phyloP scores from a whole-genome alignment of 2,888 invertebrate genomes.

The Dicyrtoma fusca region DNA sequence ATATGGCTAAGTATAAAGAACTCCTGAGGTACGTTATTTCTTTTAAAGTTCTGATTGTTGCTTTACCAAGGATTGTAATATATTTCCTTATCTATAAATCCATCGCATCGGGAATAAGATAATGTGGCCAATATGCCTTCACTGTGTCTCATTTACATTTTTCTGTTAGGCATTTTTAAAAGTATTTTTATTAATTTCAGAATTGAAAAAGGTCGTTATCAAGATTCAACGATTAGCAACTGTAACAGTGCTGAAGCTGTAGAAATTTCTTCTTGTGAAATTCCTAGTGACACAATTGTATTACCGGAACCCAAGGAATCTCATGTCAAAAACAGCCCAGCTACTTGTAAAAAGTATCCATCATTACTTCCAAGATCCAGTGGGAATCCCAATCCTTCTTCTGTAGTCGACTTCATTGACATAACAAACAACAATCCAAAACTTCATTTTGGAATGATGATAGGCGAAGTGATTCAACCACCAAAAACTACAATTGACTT shows the following conservation, averaged over 20 bases:
- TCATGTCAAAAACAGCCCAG: no score
- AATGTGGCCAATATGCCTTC: no score
- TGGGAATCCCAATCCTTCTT: not conserved
- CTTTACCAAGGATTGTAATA: not conserved
- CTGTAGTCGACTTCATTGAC: not conserved
- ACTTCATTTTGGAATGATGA: conserved; percentile 15
- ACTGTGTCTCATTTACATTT: no score
- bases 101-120: no score
- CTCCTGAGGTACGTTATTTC: conserved; percentile 41
- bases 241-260: not conserved
- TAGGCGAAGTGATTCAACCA: not conserved
- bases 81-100: not conserved
- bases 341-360: not conserved
- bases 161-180: no score
- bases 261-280: no score
- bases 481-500: conserved; percentile 37
- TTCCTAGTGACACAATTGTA: no score
- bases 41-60: conserved; percentile 3
- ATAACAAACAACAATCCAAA: conserved; percentile 1
- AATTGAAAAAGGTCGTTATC: no score
- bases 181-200: no score
- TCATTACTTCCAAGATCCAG: conserved; percentile 8
- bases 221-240: not conserved
- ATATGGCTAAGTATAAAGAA: conserved; percentile 47
- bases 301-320: no score